Conservation (phyloP, 1,140 invertebrate genomes). For the Drosophila melanica region DNA sequence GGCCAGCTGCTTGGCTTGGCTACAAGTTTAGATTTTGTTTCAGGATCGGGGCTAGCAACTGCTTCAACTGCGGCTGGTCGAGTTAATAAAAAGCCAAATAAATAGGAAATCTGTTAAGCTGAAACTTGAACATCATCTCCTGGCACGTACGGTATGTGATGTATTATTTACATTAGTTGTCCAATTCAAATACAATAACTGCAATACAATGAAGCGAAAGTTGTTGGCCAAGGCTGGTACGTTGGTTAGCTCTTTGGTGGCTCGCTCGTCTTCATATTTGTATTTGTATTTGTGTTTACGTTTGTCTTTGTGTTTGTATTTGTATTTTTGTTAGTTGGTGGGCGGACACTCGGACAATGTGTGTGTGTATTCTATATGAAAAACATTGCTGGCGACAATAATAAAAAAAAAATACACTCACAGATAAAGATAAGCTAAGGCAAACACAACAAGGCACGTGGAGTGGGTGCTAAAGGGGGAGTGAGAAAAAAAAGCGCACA, state of each 20-base stretch:
- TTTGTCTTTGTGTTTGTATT: conserved; percentile 24
- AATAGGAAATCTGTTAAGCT: conserved; percentile 35
- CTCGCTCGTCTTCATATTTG: conserved; percentile 3
- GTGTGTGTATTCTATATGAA: conserved; percentile 18
- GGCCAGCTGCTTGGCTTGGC: no score
- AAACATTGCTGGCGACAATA: conserved; percentile 45
- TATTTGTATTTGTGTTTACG: conserved; percentile 16
- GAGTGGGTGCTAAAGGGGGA: background rate
- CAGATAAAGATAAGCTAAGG: conserved; percentile 31
- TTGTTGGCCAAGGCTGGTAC: background rate
- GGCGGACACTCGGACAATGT: conserved; percentile 26
- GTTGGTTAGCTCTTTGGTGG: conserved; percentile 12
- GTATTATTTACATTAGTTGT: conserved; percentile 54
- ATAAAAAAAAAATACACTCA: conserved; percentile 20
- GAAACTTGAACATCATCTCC: conserved; percentile 25
- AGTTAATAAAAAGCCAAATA: conserved; percentile 43
- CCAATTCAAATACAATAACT: conserved; percentile 53
- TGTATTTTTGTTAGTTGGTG: conserved; percentile 24
- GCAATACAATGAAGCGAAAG: conserved; percentile 34
- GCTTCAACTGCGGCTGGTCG: background rate
- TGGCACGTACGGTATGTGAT: conserved; percentile 40
- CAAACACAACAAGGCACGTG: conserved; percentile 38
- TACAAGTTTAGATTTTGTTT: no score
- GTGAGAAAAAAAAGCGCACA: conserved; percentile 17
- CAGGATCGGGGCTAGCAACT: no score